Conservation (phyloP, 2,888 invertebrate genomes). For the Flexamia atlantica region DNA sequence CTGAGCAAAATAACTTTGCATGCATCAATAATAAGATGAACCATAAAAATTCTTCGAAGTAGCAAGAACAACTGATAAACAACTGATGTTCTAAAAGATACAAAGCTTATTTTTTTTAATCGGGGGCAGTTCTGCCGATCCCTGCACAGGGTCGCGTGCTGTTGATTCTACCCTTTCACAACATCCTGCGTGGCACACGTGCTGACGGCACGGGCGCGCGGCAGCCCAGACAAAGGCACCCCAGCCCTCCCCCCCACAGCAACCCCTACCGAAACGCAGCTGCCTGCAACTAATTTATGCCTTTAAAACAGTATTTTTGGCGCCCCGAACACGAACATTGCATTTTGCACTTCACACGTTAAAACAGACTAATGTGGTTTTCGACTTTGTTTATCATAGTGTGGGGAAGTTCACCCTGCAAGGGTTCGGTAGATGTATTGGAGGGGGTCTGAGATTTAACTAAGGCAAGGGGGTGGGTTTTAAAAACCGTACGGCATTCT, state of each 20-base stretch:
- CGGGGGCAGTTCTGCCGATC: no score
- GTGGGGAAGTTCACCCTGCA: background rate
- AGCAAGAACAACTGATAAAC: no score
- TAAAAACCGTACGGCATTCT: no score
- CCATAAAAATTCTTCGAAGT: no score
- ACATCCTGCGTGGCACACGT: slow-evolving; percentile 9
- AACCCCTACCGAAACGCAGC: slow-evolving; percentile 9
- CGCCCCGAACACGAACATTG: slow-evolving; percentile 9
- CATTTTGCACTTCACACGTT: slow-evolving; percentile 12
- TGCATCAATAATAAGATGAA: no score
- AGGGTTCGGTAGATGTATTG: background rate
- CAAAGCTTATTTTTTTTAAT: no score
- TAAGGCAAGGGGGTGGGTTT: background rate
- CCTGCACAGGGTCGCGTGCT: background rate
- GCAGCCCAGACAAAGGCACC: slow-evolving; percentile 16
- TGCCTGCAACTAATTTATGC: slow-evolving; percentile 31
- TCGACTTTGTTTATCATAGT: slow-evolving; percentile 5
- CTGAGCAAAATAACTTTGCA: no score
- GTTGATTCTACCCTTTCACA: slow-evolving; percentile 11
- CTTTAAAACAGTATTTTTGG: slow-evolving; percentile 41
- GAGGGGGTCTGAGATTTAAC: background rate
- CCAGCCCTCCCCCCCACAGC: background rate
- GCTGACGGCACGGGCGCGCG: background rate
- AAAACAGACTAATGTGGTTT: slow-evolving; percentile 17
- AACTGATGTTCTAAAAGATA: no score